A percentile compares a stretch with the other conserved stretches of the same genome.
phyloP scores from a whole-genome alignment of 2,888 invertebrate species.

The Ferdinandea cuprea region DNA sequence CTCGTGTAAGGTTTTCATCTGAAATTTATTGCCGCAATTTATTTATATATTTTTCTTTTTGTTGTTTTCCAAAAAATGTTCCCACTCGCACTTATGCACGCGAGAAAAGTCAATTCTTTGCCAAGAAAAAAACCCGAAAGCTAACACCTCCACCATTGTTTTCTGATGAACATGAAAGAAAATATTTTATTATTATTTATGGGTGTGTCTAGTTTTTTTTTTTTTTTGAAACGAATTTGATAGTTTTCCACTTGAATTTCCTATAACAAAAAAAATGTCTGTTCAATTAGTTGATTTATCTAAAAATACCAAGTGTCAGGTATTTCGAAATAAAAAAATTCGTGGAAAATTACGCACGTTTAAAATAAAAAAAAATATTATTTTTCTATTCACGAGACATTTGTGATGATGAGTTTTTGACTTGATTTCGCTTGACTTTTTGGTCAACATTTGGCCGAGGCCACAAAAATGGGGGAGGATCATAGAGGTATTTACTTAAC shows the following conservation, averaged over 20 bases:
- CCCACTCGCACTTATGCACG: not conserved
- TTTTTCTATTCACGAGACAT: not conserved
- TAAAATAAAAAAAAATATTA: not conserved
- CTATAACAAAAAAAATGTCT: not conserved
- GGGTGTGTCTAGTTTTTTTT: not conserved
- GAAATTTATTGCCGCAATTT: not conserved
- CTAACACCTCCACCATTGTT: too few relatives aligned
- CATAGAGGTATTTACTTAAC: not conserved
- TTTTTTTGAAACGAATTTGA: too few relatives aligned
- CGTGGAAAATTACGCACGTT: constrained; percentile 1
- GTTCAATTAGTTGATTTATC: not conserved
- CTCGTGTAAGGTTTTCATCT: not conserved
- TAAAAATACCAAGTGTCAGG: constrained; percentile 25
- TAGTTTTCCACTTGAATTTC: not conserved
- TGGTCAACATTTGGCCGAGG: not conserved
- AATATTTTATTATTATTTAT: constrained; percentile 4
- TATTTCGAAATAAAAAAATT: constrained; percentile 6
- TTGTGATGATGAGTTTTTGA: not conserved
- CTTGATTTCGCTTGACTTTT: not conserved
- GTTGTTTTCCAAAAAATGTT: not conserved
- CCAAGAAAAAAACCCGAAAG: constrained; percentile 15
- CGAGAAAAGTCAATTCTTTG: not conserved
- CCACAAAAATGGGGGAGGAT: not conserved
- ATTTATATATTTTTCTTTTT: not conserved
- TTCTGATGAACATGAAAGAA: too few relatives aligned